A percentile compares a stretch with the other conserved stretches of the same genome.
These are phyloP conservation scores for Labrus mixtus DNA, from an alignment of 2,113 vertebrate species.

Conservation along the genomic window DNA sequence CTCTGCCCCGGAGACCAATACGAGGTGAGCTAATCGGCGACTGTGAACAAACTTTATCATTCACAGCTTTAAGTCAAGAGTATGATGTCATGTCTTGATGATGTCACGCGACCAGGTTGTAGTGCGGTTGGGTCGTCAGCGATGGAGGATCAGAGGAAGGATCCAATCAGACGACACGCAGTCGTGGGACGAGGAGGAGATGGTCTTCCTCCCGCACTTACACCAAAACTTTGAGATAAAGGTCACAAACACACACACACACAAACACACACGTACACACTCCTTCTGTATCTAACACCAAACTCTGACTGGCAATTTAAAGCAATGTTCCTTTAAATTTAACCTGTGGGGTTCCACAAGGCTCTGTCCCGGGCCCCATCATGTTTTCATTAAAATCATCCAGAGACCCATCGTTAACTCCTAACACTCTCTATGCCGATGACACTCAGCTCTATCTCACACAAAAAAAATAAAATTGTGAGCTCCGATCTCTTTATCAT, in stretches of 20 bases:
- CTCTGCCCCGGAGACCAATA: conserved; percentile 98
- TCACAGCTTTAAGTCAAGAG: no score
- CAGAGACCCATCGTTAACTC: no score
- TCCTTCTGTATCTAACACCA: no score
- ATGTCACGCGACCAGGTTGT: conserved; percentile 84
- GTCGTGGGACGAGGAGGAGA: conserved; percentile 94
- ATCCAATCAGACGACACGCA: conserved; percentile 94
- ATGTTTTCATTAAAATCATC: not conserved
- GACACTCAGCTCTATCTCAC: no score
- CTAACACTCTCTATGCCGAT: no score
- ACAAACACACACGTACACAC: not conserved
- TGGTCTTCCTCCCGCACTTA: conserved; percentile 90
- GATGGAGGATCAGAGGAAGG: conserved; percentile 92
- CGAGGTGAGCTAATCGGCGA: conserved; percentile 83
- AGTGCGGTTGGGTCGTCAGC: conserved; percentile 90
- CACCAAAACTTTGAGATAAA: conserved; percentile 95
- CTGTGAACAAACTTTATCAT: no score
- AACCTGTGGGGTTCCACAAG: not conserved
- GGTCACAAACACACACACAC: conserved; percentile 75
- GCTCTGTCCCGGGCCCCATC: not conserved
- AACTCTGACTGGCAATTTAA: no score
- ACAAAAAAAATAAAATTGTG: no score
- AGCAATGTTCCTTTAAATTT: not conserved
- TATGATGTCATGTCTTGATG: conserved; percentile 4
- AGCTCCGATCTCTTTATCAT: no score